Evolutionary conservation across 2,113 vertebrate genomes (phyloP).

Genomic region (Lampris megalopsis): DNA sequence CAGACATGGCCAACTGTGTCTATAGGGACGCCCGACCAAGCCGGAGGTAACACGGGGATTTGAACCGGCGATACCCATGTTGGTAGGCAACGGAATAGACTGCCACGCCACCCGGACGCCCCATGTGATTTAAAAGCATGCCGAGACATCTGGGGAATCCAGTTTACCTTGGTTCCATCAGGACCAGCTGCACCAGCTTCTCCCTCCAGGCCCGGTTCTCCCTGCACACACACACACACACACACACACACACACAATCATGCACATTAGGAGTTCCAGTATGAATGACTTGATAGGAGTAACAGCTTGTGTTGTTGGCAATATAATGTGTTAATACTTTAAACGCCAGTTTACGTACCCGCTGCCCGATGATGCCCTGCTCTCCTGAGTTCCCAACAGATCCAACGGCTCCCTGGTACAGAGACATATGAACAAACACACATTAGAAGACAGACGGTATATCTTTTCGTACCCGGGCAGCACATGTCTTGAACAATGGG

Average conservation of each 20-base stretch:
- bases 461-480: not conserved
- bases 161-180: constrained; percentile 90
- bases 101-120: too few species aligned
- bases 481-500: not conserved
- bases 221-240: constrained; percentile 76
- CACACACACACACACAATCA: not conserved
- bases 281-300: not conserved
- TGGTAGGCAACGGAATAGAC: too few species aligned
- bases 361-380: constrained; percentile 90
- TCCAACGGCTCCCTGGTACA: constrained; percentile 89
- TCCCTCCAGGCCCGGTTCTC: constrained; percentile 91
- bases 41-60: too few species aligned
- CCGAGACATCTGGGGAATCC: not conserved
- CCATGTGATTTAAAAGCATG: too few species aligned
- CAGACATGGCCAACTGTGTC: too few species aligned
- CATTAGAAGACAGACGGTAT: not conserved
- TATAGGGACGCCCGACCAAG: too few species aligned
- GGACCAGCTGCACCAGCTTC: constrained; percentile 87
- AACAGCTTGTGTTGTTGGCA: not conserved
- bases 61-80: too few species aligned
- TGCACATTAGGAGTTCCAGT: not conserved
- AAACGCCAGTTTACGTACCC: constrained; percentile 80
- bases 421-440: constrained; percentile 18
- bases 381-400: constrained; percentile 88
- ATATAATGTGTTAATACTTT: constrained; percentile 2